phyloP scores from a whole-genome alignment of 1,140 invertebrate species.

The Atta colombica region DNA sequence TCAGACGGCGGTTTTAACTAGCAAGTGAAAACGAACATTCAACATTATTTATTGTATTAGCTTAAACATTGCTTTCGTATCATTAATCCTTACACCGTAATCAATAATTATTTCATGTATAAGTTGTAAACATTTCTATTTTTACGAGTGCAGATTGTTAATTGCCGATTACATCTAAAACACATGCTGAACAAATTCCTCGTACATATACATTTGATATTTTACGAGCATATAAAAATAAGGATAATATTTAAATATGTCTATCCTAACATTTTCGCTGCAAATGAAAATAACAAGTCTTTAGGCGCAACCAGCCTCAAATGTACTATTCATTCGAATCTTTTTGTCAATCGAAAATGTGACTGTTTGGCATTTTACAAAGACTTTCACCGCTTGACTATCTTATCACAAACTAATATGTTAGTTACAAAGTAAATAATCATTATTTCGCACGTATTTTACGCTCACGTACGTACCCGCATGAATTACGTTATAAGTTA shows the following conservation, averaged over 20 bases:
- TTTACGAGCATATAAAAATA: neutral
- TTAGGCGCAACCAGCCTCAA: neutral
- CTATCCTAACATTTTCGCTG: neutral
- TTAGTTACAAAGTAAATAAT: slow-evolving; percentile 48
- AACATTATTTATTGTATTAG: slow-evolving; percentile 16
- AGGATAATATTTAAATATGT: neutral
- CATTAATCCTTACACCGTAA: slow-evolving; percentile 19
- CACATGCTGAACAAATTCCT: neutral
- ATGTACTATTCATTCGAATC: neutral
- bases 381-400: slow-evolving; percentile 48
- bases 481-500: slow-evolving; percentile 41
- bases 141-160: neutral
- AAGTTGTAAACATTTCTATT: neutral
- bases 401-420: slow-evolving; percentile 25
- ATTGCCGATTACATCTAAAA: neutral
- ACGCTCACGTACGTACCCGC: neutral
- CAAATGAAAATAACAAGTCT: neutral
- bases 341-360: slow-evolving; percentile 35
- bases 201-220: neutral
- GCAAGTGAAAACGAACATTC: slow-evolving; percentile 41
- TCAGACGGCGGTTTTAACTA: neutral
- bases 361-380: slow-evolving; percentile 49
- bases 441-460: slow-evolving; percentile 47
- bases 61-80: slow-evolving; percentile 15
- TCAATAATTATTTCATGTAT: neutral